Percentiles rank a stretch among this genome's conserved stretches.
These are phyloP conservation scores for Hypanus sabinus DNA, from an alignment of 2,113 vertebrate species.

Conservation along the genomic window DNA sequence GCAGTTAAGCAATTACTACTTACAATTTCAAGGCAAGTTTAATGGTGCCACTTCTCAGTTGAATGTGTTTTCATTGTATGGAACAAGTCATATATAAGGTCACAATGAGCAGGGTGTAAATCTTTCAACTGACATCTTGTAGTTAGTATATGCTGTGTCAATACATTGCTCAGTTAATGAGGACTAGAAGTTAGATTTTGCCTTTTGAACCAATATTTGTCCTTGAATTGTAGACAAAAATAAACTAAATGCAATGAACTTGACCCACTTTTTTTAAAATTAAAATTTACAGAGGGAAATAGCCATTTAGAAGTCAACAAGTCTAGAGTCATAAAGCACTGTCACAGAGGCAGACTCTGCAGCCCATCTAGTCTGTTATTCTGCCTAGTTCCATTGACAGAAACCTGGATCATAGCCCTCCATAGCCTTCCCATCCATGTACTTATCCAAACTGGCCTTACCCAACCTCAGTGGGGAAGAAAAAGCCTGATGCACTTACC, in stretches of 20 bases:
- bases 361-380: too few relatives aligned
- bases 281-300: not conserved
- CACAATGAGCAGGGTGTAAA: not conserved
- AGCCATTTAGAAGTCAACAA: not conserved
- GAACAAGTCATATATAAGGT: not conserved
- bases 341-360: too few relatives aligned
- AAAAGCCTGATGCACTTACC: too few relatives aligned
- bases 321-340: too few relatives aligned
- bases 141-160: not conserved
- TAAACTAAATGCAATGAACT: not conserved
- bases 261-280: not conserved
- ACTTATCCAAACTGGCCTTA: too few relatives aligned
- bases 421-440: too few relatives aligned
- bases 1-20: not conserved
- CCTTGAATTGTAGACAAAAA: not conserved
- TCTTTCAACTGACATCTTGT: not conserved
- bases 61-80: not conserved
- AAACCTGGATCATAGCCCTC: too few relatives aligned
- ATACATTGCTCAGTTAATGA: not conserved
- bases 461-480: too few relatives aligned
- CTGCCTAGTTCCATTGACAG: too few relatives aligned
- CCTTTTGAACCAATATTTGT: not conserved
- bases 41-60: not conserved
- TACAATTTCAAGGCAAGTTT: not conserved
- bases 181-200: not conserved